Base-by-base conservation (phyloP, 2,888 invertebrate species). In the Cephus pygmeus region DNA sequence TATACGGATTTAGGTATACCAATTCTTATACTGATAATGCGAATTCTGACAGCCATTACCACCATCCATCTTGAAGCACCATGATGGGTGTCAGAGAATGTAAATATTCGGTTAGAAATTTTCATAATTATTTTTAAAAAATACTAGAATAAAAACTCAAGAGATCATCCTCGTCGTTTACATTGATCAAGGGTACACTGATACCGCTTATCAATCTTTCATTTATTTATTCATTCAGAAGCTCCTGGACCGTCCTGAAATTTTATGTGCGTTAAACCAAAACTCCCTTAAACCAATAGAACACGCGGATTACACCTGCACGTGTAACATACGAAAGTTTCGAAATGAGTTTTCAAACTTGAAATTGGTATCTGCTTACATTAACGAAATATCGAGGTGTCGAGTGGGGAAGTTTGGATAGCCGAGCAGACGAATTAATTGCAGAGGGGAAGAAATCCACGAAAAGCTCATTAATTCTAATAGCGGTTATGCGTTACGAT, bases 1-100 rank as follows among this genome's bases (percentile, higher is more conserved):
- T 81, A 83, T 83, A 83, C 81, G 76, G 77, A 79, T 56, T 23
- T 56, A 56, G 40, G 23, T 56, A 6, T 56, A 23, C 40, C 4
- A 9, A 56, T 56, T 56, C 2, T 23, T 15, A 56, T 56, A 56
- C 40, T 6, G 40, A 56, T 23, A 56, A 56, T 56, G 23, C 40
- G 40, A 23, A 23, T 23, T 23, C 23, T 2, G 40, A 9, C 23
- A 56, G 15, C 40, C 40, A 40, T 6, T 40, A 40, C 40, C 40
- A 6, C 0, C 40, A 6, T 40, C 40, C 6, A 9, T 56, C 23
- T 23, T 4, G 12, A 4, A 36, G 36, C 12, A 12, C 12, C 36
- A 1, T 9, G 23, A 56, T 56, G 40, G 40, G 2, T 23, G 9
- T 56, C 35, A 0, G 0, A 56, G 23, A 9, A 56, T 23, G 0